Evolutionary conservation across 1,140 invertebrate species (phyloP), one percentile per base, ranked within the genome.

Genomic region (Polypedilum pembai): DNA sequence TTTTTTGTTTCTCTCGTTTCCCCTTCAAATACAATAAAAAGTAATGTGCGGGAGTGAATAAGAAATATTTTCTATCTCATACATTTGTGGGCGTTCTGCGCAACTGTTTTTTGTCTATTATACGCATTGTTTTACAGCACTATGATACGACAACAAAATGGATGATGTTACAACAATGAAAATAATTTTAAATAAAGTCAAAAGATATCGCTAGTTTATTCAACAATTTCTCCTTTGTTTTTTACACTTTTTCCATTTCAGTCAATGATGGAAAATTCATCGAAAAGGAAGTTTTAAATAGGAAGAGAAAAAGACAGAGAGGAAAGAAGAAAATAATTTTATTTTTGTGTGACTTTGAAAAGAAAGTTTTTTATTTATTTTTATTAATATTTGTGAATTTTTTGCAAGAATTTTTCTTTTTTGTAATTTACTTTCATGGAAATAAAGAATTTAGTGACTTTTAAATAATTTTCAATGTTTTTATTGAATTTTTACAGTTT

Each of bases 61-160:
- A 18, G 17, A 17, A 20, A 69, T 18, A 69, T 20, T 69, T 18
- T 18, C 65, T 18, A 18, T 69, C 18, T 69, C 65, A 69, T 21
- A 8, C 20, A 21, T 18, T 69, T 69, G 65, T 69, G 17, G 65
- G 65, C 65, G 65, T 69, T 69, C 65, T 69, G 20, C 65, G 65
- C 65, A 69, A 69, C 65, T 69, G 65, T 69, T 69, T 69, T 69
- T 69, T 69, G 65, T 69, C 65, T 69, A 69, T 69, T 69, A n/a
- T n/a, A n/a, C n/a, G 65, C 65, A 69, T 69, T 69, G 65, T 69
- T 69, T 69, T 21, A 69, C 17, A 20, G 3, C 17, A 12, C 1
- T 20, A 69, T 8, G 8, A 8, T 69, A 69, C 17, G 65, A 18
- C 17, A 69, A 69, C 65, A 69, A 69, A 69, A 69, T 69, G 65